A percentile compares a stretch with the other conserved stretches of the same genome.
Conservation (phyloP, 2,113 vertebrate genomes). For the Rynchops niger region DNA sequence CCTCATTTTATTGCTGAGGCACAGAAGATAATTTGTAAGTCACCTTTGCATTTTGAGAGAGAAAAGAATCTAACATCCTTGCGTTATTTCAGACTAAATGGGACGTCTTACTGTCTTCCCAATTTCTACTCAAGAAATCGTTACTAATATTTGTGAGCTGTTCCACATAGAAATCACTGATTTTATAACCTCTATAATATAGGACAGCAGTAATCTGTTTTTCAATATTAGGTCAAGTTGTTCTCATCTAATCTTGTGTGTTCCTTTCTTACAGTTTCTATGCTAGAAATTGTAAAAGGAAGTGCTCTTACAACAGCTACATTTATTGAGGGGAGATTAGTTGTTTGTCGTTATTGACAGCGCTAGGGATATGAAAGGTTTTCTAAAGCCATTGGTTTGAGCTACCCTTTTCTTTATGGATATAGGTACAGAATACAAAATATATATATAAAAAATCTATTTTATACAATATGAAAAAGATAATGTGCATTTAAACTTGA, state of each 20-base stretch:
- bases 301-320: background rate
- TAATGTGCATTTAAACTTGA: slow-evolving; percentile 21
- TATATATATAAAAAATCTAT: background rate
- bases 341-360: slow-evolving; percentile 36
- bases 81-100: background rate
- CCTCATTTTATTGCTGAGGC: slow-evolving; percentile 37
- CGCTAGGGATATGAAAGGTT: background rate
- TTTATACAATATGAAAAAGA: background rate
- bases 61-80: background rate
- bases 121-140: background rate
- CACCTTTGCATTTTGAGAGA: slow-evolving; percentile 20
- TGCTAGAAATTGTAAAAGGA: slow-evolving; percentile 26
- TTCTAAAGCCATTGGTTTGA: slow-evolving; percentile 9
- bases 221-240: slow-evolving; percentile 53
- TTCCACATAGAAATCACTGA: slow-evolving; percentile 3
- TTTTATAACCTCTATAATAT: slow-evolving; percentile 39
- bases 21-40: slow-evolving; percentile 33
- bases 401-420: background rate
- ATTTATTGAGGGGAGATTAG: slow-evolving; percentile 37
- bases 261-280: slow-evolving; percentile 16
- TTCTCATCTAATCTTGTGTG: slow-evolving; percentile 22
- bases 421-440: background rate
- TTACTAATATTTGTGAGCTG: slow-evolving; percentile 30
- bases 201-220: slow-evolving; percentile 43
- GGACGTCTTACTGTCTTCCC: slow-evolving; percentile 17